Evolutionary conservation across 2,888 invertebrate species (phyloP), one percentile per base, ranked within the genome.

Genomic region (Tuta absoluta): DNA sequence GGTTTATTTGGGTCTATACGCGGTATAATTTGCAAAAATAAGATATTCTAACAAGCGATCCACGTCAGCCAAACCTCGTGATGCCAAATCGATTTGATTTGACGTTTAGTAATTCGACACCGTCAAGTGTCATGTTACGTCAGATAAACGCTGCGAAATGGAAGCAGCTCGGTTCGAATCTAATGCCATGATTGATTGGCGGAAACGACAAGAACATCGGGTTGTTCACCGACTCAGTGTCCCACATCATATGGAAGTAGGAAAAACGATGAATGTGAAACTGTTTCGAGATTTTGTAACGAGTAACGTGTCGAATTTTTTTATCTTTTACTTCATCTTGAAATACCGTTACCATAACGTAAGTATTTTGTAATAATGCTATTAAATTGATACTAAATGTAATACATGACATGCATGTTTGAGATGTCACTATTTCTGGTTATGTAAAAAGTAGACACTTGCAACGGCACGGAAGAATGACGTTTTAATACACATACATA

Each of bases 391-490:
- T 5, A 28, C 3, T 11, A 41, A 41, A 41, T 41, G 14, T 41
- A 12, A 41, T 14, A 41, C 14, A 12, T 12, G 3, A 33, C 1
- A 1, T 33, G 10, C 10, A 33, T 33, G 4, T 33, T 33, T 33
- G 33, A 10, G n/a, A 45, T 45, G 45, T 45, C 45, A 45, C 17
- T 11, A 17, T 17, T 45, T 17, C 45, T 45, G 17, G 45, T 45
- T 45, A 45, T 45, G 45, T 45, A 2, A 45, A 45, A 41, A 45
- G n/a, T 45, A n/a, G 5, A 45, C 17, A 45, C 17, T 17, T 45
- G 45, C n/a, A 45, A 45, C 45, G 45, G 17, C n/a, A 45, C 45
- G 45, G 45, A 45, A 45, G 45, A 45, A 45, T 45, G 45, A n/a
- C n/a, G n/a, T n/a, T n/a, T n/a, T n/a, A n/a, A n/a, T n/a, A n/a